phyloP scores from a whole-genome alignment of 2,888 invertebrate species.

The Carterocephalus palaemon region DNA sequence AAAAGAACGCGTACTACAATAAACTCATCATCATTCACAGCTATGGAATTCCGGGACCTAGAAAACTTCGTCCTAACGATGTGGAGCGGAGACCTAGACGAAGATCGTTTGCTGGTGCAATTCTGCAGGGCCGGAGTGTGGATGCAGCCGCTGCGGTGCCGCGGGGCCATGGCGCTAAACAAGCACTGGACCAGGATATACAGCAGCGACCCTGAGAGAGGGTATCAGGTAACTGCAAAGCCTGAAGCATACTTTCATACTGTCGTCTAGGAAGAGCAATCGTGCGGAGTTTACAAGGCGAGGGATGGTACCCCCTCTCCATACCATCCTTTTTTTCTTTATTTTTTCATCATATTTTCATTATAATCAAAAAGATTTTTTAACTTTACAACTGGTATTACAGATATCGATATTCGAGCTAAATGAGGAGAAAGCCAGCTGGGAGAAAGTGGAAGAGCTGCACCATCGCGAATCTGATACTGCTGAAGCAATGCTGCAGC shows the following conservation, averaged over 20 bases:
- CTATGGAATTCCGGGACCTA: constrained; percentile 84
- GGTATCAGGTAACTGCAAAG: constrained; percentile 72
- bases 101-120: constrained; percentile 83
- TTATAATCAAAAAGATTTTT: no score
- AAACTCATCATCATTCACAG: constrained; percentile 41
- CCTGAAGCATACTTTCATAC: no score
- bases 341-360: background rate
- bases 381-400: no score
- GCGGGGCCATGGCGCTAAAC: constrained; percentile 84
- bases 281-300: no score
- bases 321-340: no score
- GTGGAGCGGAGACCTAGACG: constrained; percentile 91
- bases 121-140: constrained; percentile 76
- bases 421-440: constrained; percentile 74
- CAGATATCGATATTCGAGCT: constrained; percentile 65
- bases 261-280: no score
- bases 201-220: constrained; percentile 82
- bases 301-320: no score
- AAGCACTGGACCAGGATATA: constrained; percentile 83
- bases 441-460: constrained; percentile 81
- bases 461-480: constrained; percentile 84
- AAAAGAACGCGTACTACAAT: no score
- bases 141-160: constrained; percentile 78
- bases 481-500: constrained; percentile 86
- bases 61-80: constrained; percentile 85